Base-by-base conservation (phyloP, 2,888 invertebrate genomes). In the Nebria salina region DNA sequence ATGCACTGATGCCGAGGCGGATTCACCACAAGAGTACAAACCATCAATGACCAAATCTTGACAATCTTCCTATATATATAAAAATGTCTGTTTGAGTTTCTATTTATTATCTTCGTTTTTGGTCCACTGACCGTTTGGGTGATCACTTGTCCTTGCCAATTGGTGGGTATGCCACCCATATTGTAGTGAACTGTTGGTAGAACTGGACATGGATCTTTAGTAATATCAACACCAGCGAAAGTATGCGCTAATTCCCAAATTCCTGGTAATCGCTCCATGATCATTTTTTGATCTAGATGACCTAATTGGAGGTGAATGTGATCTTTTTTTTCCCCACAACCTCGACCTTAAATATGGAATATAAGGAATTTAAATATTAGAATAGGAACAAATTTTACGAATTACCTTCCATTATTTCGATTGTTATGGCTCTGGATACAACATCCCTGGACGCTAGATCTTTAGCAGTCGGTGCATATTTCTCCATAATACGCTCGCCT, bases 401-500 rank as follows among this genome's bases (percentile, higher is more conserved):
- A 89, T 90, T 87, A 88, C 97, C 97, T 90, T 97, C 98, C 90
- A 97, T 92, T 84, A 98, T 97, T 90, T 98, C 98, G 83, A 98
- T 93, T 34, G 98, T 98, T 94, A 97, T 97, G 3, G 98, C 94
- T 75, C 98, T 91, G 2, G 98, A 98, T 11, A 99, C 98, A 34
- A 99, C 98, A 89, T 99, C 98, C 81, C 98, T 93, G 15, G 97
- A 97, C 66, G 98, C 98, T 82, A 99, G 91, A 91, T 99, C 98
- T 90, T 98, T 98, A 11, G 98, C 98, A 64, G 95, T 96, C 0
- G 98, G 98, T 2, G 98, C 98, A 90, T 98, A 98, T 81, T 97
- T 93, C 89, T 98, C 97, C 98, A 98, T 98, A 88, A 98, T 98
- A 75, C 98, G 92, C 90, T 99, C 98, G 78, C 98, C 98, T 89